phyloP scores from a whole-genome alignment of 2,888 invertebrate genomes.

The Lasioglossum leucozonium region DNA sequence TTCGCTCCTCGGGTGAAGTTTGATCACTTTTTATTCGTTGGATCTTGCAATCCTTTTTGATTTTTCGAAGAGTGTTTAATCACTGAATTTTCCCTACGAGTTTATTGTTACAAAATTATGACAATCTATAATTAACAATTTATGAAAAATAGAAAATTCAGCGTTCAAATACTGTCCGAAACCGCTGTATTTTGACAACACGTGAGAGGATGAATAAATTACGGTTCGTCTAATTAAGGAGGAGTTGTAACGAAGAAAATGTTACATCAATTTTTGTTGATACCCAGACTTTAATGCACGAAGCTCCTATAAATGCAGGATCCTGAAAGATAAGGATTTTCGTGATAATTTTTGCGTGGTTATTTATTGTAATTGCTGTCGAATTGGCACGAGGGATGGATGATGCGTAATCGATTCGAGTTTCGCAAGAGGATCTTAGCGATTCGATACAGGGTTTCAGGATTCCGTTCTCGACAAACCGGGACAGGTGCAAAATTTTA shows the following conservation, averaged over 20 bases:
- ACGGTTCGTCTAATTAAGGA: not conserved
- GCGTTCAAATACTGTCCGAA: not conserved
- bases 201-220: not conserved
- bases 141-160: not conserved
- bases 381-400: conserved; percentile 2
- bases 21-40: not conserved
- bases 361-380: not conserved
- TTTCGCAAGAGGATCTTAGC: not conserved
- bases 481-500: conserved; percentile 46
- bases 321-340: not conserved
- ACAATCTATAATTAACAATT: not conserved
- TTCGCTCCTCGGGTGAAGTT: conserved; percentile 6
- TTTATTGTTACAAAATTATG: not conserved
- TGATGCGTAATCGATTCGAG: conserved; percentile 3
- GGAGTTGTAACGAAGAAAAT: too few relatives aligned
- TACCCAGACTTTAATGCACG: not conserved
- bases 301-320: not conserved
- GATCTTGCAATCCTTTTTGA: not conserved
- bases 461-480: conserved; percentile 23
- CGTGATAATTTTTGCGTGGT: not conserved
- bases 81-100: not conserved
- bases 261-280: too few relatives aligned
- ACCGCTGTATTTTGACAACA: not conserved
- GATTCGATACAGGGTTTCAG: conserved; percentile 52
- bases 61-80: not conserved